A percentile compares a stretch with the other conserved stretches of the same genome.
Conservation (phyloP, 2,888 invertebrate species). For the Esperia sulphurella region DNA sequence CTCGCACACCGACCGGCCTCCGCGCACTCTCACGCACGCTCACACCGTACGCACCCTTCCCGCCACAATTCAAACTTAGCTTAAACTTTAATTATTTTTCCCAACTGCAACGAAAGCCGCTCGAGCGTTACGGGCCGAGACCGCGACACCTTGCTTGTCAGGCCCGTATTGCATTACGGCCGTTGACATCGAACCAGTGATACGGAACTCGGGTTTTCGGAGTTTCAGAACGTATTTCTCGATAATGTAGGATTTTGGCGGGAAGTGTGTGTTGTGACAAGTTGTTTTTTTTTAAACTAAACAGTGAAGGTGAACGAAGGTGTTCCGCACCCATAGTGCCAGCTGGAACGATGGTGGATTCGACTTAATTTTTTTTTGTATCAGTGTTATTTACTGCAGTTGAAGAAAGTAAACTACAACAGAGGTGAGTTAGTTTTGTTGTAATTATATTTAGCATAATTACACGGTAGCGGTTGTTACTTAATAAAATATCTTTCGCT, state of each 20-base stretch:
- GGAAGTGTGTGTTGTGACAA: conserved; percentile 54
- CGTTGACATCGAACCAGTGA: conserved; percentile 61
- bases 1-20: conserved; percentile 64
- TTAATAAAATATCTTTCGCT: conserved; percentile 66
- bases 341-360: conserved; percentile 70
- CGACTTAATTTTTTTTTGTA: conserved; percentile 45
- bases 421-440: conserved; percentile 52
- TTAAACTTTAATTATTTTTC: conserved; percentile 43
- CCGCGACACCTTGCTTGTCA: conserved; percentile 55
- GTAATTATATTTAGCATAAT: conserved; percentile 28
- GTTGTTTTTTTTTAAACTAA: conserved; percentile 26
- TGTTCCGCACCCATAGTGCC: conserved; percentile 54
- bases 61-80: conserved; percentile 67
- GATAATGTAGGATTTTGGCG: conserved; percentile 59
- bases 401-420: conserved; percentile 40
- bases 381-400: conserved; percentile 53
- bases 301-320: conserved; percentile 65
- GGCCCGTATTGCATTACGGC: conserved; percentile 64
- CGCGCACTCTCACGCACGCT: conserved; percentile 65
- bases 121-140: conserved; percentile 60
- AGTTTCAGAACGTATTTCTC: conserved; percentile 35
- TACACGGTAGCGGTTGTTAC: conserved; percentile 41
- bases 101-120: conserved; percentile 59
- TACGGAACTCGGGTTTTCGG: conserved; percentile 37
- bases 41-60: conserved; percentile 67